Base-by-base conservation (phyloP, 2,797 vertebrate species). In the Clarias pachynema region DNA sequence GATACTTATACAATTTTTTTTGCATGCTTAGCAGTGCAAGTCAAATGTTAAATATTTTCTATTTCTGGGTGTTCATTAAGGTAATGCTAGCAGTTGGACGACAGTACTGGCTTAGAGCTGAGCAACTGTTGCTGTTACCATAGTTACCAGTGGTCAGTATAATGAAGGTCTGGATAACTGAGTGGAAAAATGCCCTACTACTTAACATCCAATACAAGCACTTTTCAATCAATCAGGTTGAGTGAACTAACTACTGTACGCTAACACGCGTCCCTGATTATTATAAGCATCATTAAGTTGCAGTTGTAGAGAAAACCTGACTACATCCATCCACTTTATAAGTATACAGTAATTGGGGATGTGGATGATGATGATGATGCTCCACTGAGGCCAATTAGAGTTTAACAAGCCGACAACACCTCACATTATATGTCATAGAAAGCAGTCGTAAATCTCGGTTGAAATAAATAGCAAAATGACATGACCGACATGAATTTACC, bases 41-140 rank as follows among this genome's bases (percentile, higher is more conserved):
- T 53, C 34, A 56, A 79, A 63, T 63, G 15, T 63, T 16, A 63
- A 79, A 44, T 65, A 44, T 44, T 18, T 79, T 65, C 60, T 79
- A 49, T 79, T 68, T 68, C 5, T 56, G 60, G 60, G 15, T 53
- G 44, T 66, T 81, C 79, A 66, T 68, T 81, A 53, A 68, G 40
- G 37, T 81, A 81, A 29, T 29, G 62, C 63, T 81, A 68, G 26
- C n/a, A 31, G n/a, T 1, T 24, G 20, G 40, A 53, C 16, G 37
- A 53, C 62, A 66, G 40, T 34, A 56, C 26, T 81, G 44, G 79
- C 40, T 65, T 80, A 49, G 16, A 49, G 26, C 26, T 22, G 63
- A 68, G 79, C 62, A 81, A 68, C 79, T 81, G 62, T 81, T 81
- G 26, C 79, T 68, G 79, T 81, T 81, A 73, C 82, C 70, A 74